A percentile compares a stretch with the other conserved stretches of the same genome.
phyloP scores from a whole-genome alignment of 2,888 invertebrate species.

The Brachynemurus nebulosus region DNA sequence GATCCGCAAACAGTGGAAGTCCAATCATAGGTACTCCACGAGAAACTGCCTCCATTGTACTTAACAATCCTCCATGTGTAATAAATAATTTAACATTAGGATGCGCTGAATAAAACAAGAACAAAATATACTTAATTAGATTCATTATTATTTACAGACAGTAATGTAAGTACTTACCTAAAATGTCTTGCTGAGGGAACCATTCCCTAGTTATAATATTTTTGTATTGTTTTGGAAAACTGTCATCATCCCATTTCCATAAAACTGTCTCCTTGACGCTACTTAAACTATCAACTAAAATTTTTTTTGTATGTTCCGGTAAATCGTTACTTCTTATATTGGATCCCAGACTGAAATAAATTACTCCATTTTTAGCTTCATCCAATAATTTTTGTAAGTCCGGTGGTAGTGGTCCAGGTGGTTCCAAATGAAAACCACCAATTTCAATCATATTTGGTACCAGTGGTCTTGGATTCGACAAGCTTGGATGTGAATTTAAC shows the following conservation, averaged over 20 bases:
- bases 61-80: slow-evolving; percentile 41
- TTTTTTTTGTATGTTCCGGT: slow-evolving; percentile 19
- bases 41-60: slow-evolving; percentile 36
- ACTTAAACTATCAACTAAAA: slow-evolving; percentile 5
- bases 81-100: slow-evolving; percentile 37
- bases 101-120: slow-evolving; percentile 34
- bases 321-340: slow-evolving; percentile 23
- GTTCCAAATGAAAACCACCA: slow-evolving; percentile 24
- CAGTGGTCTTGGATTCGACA: slow-evolving; percentile 33
- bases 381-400: slow-evolving; percentile 25
- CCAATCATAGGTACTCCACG: slow-evolving; percentile 33
- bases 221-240: slow-evolving; percentile 3
- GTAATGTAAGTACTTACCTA: slow-evolving; percentile 18
- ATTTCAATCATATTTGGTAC: slow-evolving; percentile 34
- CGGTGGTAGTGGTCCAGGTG: slow-evolving; percentile 9
- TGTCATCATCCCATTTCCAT: slow-evolving; percentile 8
- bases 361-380: slow-evolving; percentile 23
- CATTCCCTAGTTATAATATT: slow-evolving; percentile 7
- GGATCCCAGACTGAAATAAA: slow-evolving; percentile 29
- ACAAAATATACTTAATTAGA: slow-evolving; percentile 7
- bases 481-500: slow-evolving; percentile 25
- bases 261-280: slow-evolving; percentile 2
- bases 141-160: slow-evolving; percentile 17
- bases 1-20: slow-evolving; percentile 34
- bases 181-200: slow-evolving; percentile 6